These are phyloP conservation scores for Hycleus cichorii DNA, from an alignment of 1,140 invertebrate genomes.

Conservation along the genomic window DNA sequence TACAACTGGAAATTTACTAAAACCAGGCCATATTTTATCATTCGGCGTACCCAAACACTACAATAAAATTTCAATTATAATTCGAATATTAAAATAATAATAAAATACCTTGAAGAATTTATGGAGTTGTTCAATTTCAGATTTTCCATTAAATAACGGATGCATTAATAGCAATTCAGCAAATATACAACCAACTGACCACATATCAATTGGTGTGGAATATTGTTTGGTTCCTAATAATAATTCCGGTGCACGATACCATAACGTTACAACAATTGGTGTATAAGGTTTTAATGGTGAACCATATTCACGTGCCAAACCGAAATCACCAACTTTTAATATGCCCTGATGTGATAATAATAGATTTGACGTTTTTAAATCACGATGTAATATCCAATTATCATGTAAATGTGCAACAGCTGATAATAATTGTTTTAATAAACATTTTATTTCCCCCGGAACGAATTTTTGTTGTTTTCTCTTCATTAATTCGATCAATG, in stretches of 20 bases:
- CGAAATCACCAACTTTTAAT: conserved; percentile 93
- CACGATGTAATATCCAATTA: conserved; percentile 98
- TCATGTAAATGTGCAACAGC: conserved; percentile 93
- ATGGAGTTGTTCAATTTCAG: conserved; percentile 92
- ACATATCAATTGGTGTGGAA: conserved; percentile 94
- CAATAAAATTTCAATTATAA: too few species aligned
- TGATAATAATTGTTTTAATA: conserved; percentile 84
- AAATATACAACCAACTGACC: conserved; percentile 99
- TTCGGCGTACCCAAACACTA: conserved; percentile 83
- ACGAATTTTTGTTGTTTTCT: conserved; percentile 84
- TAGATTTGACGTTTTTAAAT: conserved; percentile 98
- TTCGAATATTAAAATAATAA: too few species aligned
- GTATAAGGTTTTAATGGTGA: conserved; percentile 95
- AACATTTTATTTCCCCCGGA: conserved; percentile 91
- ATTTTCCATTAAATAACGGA: conserved; percentile 92
- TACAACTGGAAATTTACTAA: conserved; percentile 78
- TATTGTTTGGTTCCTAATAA: conserved; percentile 88
- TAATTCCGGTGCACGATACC: conserved; percentile 91
- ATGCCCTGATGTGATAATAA: conserved; percentile 88
- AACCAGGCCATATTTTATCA: conserved; percentile 92
- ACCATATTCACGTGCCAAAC: conserved; percentile 94
- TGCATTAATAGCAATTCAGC: conserved; percentile 94
- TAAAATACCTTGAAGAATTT: conserved; percentile 77
- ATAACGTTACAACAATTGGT: conserved; percentile 94
- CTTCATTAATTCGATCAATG: conserved; percentile 96